Evolutionary conservation across 2,888 invertebrate genomes (phyloP).

Genomic region (Emesis furor): DNA sequence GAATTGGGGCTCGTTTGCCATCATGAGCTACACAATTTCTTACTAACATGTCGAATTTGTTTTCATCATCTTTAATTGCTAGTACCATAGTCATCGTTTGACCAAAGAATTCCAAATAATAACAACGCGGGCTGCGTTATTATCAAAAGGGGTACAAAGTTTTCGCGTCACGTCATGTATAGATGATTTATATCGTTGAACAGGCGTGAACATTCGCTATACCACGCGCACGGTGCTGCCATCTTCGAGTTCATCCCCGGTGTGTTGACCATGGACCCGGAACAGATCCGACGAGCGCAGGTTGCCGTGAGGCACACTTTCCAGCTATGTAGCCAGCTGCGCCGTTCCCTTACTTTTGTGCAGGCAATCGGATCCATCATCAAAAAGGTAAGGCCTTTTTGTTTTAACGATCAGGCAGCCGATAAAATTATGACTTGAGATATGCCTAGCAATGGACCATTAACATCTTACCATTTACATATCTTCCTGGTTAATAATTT

Average conservation of each 20-base stretch:
- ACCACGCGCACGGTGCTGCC: slow-evolving; percentile 97
- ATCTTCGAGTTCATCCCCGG: slow-evolving; percentile 98
- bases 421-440: too few relatives aligned
- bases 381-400: slow-evolving; percentile 87
- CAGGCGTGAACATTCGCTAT: slow-evolving; percentile 96
- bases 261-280: slow-evolving; percentile 97
- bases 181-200: not conserved
- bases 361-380: slow-evolving; percentile 96
- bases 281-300: slow-evolving; percentile 92
- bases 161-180: too few relatives aligned
- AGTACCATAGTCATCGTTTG: slow-evolving; percentile 99
- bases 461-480: too few relatives aligned
- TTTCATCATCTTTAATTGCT: slow-evolving; percentile 98
- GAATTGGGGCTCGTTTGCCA: slow-evolving; percentile 98
- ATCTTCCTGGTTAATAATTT: too few relatives aligned
- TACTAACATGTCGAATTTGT: slow-evolving; percentile 98
- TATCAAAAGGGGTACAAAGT: too few relatives aligned
- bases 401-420: too few relatives aligned
- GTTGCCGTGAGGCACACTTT: slow-evolving; percentile 95
- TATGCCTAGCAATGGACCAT: too few relatives aligned
- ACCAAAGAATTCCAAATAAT: too few relatives aligned
- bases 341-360: slow-evolving; percentile 94
- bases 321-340: slow-evolving; percentile 95
- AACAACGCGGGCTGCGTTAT: too few relatives aligned
- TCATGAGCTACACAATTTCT: slow-evolving; percentile 98